Evolutionary conservation across 2,888 invertebrate genomes (phyloP).

Genomic region (Eilema griseolum): DNA sequence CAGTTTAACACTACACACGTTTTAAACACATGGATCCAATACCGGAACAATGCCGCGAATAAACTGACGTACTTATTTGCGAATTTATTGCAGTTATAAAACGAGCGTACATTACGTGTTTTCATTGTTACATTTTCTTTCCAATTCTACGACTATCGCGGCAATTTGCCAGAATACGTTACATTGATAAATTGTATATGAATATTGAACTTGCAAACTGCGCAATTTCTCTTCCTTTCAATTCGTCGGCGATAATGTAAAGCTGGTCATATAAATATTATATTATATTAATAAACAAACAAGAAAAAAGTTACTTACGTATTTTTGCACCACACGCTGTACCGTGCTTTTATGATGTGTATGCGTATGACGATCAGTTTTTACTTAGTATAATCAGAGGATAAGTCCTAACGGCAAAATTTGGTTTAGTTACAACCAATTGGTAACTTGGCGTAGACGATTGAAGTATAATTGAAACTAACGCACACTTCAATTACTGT

Average conservation of each 20-base stretch:
- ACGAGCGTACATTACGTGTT: conserved; percentile 11
- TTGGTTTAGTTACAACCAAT: neutral
- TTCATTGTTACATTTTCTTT: conserved; percentile 31
- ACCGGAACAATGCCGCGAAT: conserved; percentile 1
- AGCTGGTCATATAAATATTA: neutral
- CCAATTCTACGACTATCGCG: conserved; percentile 24
- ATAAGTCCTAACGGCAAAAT: neutral
- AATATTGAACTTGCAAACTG: conserved; percentile 16
- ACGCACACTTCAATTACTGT: too few relatives aligned
- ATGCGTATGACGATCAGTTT: neutral
- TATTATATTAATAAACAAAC: neutral
- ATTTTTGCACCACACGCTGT: neutral
- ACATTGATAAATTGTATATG: conserved; percentile 37
- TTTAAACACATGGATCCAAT: neutral
- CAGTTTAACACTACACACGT: neutral
- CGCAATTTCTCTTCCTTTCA: conserved; percentile 13
- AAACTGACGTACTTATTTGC: neutral
- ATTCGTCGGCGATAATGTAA: neutral
- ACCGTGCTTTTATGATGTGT: neutral
- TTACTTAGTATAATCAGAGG: neutral
- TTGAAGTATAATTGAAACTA: too few relatives aligned
- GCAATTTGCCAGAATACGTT: conserved; percentile 42
- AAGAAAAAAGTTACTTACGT: neutral
- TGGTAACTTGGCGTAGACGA: neutral
- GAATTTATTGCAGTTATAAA: conserved; percentile 12